Evolutionary conservation across 1,140 invertebrate genomes (phyloP), one percentile per base, ranked within the genome.

Genomic region (Drosophila simulans): DNA sequence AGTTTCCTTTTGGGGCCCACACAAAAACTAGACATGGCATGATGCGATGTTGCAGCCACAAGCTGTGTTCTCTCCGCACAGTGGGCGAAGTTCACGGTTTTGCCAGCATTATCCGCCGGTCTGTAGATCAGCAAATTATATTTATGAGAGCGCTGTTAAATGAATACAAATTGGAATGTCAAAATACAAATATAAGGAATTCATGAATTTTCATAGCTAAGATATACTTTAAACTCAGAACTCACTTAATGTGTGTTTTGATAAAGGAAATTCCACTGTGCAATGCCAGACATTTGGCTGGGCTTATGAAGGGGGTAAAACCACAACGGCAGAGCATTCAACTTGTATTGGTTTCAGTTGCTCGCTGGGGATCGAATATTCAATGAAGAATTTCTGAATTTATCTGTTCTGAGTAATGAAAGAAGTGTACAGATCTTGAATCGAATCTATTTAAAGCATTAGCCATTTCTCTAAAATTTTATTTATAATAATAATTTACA

Each of bases 1-100:
- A 88, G 83, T 88, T 86, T 88, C 70, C 78, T 76, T 88, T 76
- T 79, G 83, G 82, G 82, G 66, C 63, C 46, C 69, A 71, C 68
- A 72, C 66, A 71, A 72, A 70, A 70, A 70, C 66, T 70, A 70
- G 66, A 70, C 43, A 65, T 57, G 62, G 66, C 64, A 70, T 70
- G 64, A 57, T 64, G 66, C 54, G 22, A 75, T 48, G 53, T 64
- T 74, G 52, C 70, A 48, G 35, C 59, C 46, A 42, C 70, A 75
- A 75, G 39, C 71, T 74, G 70, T 57, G 59, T 11, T 45, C 12
- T 59, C 17, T 0, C 12, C 3, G 54, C 59, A 62, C 59, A 58
- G 37, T 17, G 25, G 25, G 0, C 7, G 8, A 7, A 25, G 5
- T 12, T 11, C 13, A 0, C 1, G 1, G 0, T 27, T 25, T 27